phyloP scores from a whole-genome alignment of 53 echinoderm and acorn worm genomes.

The Apostichopus leukothele region DNA sequence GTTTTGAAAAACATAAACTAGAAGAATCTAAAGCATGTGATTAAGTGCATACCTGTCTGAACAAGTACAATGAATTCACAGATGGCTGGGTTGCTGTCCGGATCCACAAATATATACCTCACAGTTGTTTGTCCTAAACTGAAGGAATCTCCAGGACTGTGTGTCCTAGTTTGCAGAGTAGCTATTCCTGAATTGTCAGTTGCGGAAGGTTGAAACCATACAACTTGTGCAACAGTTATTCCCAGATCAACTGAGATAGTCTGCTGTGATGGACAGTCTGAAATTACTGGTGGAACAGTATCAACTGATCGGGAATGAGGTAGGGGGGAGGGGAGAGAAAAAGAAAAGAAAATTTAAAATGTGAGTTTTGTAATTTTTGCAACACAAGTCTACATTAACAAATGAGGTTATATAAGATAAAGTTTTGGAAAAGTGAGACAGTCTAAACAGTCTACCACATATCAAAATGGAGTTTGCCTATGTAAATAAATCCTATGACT shows the following conservation, averaged over 20 bases:
- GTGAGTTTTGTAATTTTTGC: no score
- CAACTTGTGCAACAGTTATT: neutral
- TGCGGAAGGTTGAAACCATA: slow-evolving; percentile 17
- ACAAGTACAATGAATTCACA: neutral
- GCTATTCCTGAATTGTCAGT: slow-evolving; percentile 9
- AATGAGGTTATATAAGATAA: no score
- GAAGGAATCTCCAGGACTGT: slow-evolving; percentile 5
- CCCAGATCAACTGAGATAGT: slow-evolving; percentile 44
- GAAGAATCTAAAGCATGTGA: neutral
- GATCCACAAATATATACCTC: slow-evolving; percentile 9
- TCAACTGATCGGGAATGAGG: no score
- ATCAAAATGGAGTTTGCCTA: no score
- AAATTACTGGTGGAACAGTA: no score
- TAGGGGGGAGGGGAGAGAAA: no score
- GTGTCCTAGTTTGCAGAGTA: neutral
- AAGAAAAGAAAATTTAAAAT: no score
- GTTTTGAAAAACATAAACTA: no score
- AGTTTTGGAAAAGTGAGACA: no score
- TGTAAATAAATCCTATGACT: no score
- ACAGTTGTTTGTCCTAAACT: slow-evolving; percentile 27
- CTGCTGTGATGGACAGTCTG: neutral
- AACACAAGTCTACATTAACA: no score
- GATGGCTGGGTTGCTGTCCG: neutral
- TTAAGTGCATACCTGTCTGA: neutral
- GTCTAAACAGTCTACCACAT: no score